Percentiles rank a stretch among this genome's conserved stretches.
These are phyloP conservation scores for Calidris pugnax DNA, from an alignment of 2,113 vertebrate species.

Conservation along the genomic window DNA sequence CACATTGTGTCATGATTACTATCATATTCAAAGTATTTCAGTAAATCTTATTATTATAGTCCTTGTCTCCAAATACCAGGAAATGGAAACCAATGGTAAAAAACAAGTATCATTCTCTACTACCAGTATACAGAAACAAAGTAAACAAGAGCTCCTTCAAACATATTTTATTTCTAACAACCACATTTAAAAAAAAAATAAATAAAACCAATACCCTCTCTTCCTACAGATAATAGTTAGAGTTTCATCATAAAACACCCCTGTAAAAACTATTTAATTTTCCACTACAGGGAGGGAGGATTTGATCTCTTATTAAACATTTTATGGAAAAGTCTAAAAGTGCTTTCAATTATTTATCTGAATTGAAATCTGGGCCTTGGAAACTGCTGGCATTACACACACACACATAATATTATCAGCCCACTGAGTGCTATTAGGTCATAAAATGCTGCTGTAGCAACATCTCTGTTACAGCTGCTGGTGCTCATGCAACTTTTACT, in stretches of 20 bases:
- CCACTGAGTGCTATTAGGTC: slow-evolving; percentile 76
- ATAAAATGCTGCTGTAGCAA: slow-evolving; percentile 75
- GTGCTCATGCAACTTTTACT: slow-evolving; percentile 80
- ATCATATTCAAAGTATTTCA: neutral
- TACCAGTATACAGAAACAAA: slow-evolving; percentile 1
- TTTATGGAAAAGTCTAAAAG: slow-evolving; percentile 79
- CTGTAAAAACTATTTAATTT: slow-evolving; percentile 80
- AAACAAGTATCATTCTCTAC: neutral
- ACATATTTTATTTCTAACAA: slow-evolving; percentile 47
- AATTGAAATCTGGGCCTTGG: slow-evolving; percentile 74
- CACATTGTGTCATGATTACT: neutral
- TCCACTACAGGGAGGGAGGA: slow-evolving; percentile 62
- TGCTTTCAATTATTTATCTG: slow-evolving; percentile 80
- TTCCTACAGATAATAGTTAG: slow-evolving; percentile 33
- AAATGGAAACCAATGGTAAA: neutral
- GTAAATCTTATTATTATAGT: neutral
- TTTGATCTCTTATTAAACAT: slow-evolving; percentile 81
- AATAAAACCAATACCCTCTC: neutral
- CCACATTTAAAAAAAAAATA: neutral
- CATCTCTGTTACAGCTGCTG: slow-evolving; percentile 77
- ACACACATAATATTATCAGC: slow-evolving; percentile 74
- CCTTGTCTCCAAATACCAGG: neutral
- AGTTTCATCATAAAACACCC: slow-evolving; percentile 65
- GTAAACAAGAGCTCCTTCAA: neutral
- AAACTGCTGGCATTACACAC: slow-evolving; percentile 71